Evolutionary conservation across 2,888 invertebrate genomes (phyloP).

Genomic region (Prenolepis imparis): DNA sequence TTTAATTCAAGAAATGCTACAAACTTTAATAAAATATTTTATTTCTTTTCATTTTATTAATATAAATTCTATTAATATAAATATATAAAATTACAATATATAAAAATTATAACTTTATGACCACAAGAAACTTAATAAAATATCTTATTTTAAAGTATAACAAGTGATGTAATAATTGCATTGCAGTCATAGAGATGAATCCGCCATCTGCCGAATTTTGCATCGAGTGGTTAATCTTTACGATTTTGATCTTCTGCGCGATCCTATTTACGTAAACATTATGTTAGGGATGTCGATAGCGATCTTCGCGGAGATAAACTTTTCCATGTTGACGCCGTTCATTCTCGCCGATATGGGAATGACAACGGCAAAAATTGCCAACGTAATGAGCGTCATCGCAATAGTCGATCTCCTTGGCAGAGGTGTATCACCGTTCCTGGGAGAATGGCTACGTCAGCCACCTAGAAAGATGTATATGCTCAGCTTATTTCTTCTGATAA

Average conservation of each 20-base stretch:
- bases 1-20: too few relatives aligned
- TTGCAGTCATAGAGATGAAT: slow-evolving; percentile 50
- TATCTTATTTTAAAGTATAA: background rate
- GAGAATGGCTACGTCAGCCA: slow-evolving; percentile 89
- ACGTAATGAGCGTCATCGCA: slow-evolving; percentile 89
- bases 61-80: too few relatives aligned
- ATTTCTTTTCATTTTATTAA: background rate
- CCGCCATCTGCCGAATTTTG: slow-evolving; percentile 12
- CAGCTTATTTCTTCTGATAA: slow-evolving; percentile 88
- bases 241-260: slow-evolving; percentile 90
- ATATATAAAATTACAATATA: slow-evolving; percentile 10
- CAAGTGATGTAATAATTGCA: background rate
- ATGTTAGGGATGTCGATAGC: slow-evolving; percentile 90
- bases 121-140: background rate
- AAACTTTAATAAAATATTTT: background rate
- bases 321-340: slow-evolving; percentile 90
- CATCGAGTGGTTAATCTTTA: slow-evolving; percentile 87
- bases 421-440: slow-evolving; percentile 90
- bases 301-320: slow-evolving; percentile 91
- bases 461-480: slow-evolving; percentile 90
- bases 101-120: background rate
- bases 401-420: slow-evolving; percentile 88
- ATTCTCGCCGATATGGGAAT: slow-evolving; percentile 90
- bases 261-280: slow-evolving; percentile 90
- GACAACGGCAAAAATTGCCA: slow-evolving; percentile 88